phyloP scores from a whole-genome alignment of 1,140 invertebrate species.

The Ceratina japonica region DNA sequence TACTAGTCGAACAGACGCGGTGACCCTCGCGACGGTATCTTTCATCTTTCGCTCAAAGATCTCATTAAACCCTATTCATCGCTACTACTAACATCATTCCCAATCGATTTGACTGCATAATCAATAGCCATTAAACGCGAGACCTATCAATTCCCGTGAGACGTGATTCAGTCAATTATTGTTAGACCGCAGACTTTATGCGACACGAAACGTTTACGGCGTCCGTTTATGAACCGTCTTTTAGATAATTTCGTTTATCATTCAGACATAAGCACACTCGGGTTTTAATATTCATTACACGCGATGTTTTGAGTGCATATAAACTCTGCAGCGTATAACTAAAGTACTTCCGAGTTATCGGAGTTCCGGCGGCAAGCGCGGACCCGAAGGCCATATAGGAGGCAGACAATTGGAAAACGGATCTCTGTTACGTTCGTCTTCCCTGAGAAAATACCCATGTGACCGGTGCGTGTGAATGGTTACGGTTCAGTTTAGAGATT shows the following conservation, averaged over 20 bases:
- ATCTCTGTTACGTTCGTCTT: constrained; percentile 53
- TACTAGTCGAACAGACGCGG: constrained; percentile 31
- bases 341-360: constrained; percentile 16
- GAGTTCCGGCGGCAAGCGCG: background rate
- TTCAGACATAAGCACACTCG: too few species aligned
- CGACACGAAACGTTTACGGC: too few species aligned
- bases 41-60: background rate
- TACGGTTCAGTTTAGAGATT: constrained; percentile 63
- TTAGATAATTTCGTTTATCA: too few species aligned
- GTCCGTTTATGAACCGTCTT: too few species aligned
- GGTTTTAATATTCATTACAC: too few species aligned
- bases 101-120: too few species aligned
- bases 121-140: too few species aligned
- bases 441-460: constrained; percentile 69
- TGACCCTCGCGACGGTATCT: constrained; percentile 29
- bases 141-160: too few species aligned
- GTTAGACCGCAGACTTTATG: too few species aligned
- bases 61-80: background rate
- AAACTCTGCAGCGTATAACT: too few species aligned
- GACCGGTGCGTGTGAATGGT: constrained; percentile 65
- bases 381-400: constrained; percentile 24
- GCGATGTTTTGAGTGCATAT: too few species aligned
- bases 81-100: background rate
- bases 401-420: constrained; percentile 34
- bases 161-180: too few species aligned